Percentiles rank a stretch among this genome's conserved stretches.
phyloP scores from a whole-genome alignment of 2,888 invertebrate genomes.

The Cheilosia scutellata region DNA sequence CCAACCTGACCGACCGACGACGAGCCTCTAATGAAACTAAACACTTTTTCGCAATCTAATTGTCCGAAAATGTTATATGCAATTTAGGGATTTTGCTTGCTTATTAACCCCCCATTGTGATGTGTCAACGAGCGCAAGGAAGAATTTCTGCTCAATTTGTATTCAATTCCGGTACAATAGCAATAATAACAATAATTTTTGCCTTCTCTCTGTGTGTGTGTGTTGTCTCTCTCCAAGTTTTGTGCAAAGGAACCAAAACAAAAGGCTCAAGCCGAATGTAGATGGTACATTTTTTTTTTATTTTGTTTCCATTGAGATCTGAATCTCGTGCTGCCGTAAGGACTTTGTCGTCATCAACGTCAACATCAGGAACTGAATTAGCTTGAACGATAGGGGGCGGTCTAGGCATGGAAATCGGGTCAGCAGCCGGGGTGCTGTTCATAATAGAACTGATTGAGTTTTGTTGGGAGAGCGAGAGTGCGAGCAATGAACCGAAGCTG shows the following conservation, averaged over 20 bases:
- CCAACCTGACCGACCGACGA: not conserved
- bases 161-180: conserved; percentile 56
- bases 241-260: conserved; percentile 35
- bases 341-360: conserved; percentile 35
- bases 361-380: conserved; percentile 22
- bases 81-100: conserved; percentile 54
- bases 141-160: not conserved
- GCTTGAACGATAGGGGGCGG: conserved; percentile 18
- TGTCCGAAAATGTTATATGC: conserved; percentile 29
- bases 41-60: conserved; percentile 61
- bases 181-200: conserved; percentile 69
- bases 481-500: conserved; percentile 24
- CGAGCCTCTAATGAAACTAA: conserved; percentile 32
- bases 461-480: conserved; percentile 32
- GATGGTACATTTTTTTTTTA: not conserved
- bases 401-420: conserved; percentile 50
- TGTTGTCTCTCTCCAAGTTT: not conserved
- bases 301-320: not conserved
- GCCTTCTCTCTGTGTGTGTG: not conserved
- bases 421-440: conserved; percentile 54
- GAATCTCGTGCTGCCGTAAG: not conserved
- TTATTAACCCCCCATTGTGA: conserved; percentile 73
- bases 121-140: conserved; percentile 22
- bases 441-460: conserved; percentile 63
- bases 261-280: conserved; percentile 1